Conservation (phyloP, 1,140 invertebrate genomes). For the Drosophila nigromelanica region DNA sequence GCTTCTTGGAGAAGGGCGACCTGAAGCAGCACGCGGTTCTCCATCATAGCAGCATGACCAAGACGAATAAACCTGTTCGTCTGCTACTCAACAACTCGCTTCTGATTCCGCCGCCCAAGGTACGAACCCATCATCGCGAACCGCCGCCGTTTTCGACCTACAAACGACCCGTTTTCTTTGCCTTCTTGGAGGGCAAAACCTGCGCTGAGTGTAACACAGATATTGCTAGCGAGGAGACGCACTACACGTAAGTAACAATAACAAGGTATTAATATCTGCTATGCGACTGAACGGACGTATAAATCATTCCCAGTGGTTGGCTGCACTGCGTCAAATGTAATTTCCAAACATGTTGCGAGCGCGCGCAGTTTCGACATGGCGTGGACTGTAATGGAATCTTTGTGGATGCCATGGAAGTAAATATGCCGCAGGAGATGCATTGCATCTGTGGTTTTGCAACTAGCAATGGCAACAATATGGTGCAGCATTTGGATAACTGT, state of each 20-base stretch:
- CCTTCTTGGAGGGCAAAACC: conserved; percentile 69
- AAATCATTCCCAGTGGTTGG: conserved; percentile 85
- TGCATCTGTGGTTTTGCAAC: conserved; percentile 90
- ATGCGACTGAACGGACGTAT: not conserved
- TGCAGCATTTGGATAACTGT: conserved; percentile 87
- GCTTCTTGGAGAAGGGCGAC: conserved; percentile 82
- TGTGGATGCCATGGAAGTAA: conserved; percentile 84
- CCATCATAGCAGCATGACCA: conserved; percentile 83
- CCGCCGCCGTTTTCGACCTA: conserved; percentile 67
- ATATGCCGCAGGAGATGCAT: conserved; percentile 87
- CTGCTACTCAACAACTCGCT: conserved; percentile 71
- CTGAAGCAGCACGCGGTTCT: conserved; percentile 85
- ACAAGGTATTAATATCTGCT: not conserved
- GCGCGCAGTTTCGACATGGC: conserved; percentile 89
- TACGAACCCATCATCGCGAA: conserved; percentile 77
- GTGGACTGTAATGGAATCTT: conserved; percentile 86
- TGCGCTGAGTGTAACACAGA: conserved; percentile 78
- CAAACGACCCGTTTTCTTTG: conserved; percentile 71
- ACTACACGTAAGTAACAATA: conserved; percentile 65
- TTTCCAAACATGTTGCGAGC: conserved; percentile 90
- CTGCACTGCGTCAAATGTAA: conserved; percentile 90
- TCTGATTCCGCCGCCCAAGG: conserved; percentile 72
- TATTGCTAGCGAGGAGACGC: conserved; percentile 70
- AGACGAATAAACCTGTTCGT: conserved; percentile 64
- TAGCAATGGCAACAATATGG: conserved; percentile 88